phyloP scores from a whole-genome alignment of 2,113 vertebrate species.

The Sinocyclocheilus anophthalmus region DNA sequence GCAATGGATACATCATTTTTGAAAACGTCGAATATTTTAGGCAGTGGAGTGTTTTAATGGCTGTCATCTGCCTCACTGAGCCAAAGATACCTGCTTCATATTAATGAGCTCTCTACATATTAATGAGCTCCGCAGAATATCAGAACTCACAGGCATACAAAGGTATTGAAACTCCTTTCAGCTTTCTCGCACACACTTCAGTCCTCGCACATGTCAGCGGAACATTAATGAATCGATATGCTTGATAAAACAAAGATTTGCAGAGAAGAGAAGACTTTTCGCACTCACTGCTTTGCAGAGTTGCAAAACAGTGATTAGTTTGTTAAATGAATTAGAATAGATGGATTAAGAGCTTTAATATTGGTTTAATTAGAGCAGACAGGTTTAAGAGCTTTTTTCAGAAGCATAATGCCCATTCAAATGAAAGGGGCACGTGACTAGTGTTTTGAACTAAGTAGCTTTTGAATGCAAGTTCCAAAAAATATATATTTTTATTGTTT shows the following conservation, averaged over 20 bases:
- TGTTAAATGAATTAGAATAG: slow-evolving; percentile 36
- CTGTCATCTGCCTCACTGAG: slow-evolving; percentile 35
- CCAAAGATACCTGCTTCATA: slow-evolving; percentile 45
- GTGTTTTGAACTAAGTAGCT: not conserved
- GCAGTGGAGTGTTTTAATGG: slow-evolving; percentile 39
- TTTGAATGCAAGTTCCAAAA: not conserved
- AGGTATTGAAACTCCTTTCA: not conserved
- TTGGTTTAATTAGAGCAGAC: not conserved
- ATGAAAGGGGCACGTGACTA: not conserved
- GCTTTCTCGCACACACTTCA: not conserved
- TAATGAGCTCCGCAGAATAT: slow-evolving; percentile 34
- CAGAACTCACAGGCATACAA: not conserved
- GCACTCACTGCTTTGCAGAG: not conserved
- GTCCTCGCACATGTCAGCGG: not conserved
- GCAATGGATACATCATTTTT: slow-evolving; percentile 40
- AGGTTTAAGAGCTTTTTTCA: not conserved
- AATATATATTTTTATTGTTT: not conserved
- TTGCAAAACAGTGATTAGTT: slow-evolving; percentile 29
- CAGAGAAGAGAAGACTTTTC: not conserved
- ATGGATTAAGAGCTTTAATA: slow-evolving; percentile 28
- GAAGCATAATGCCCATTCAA: not conserved
- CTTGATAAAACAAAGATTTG: slow-evolving; percentile 32
- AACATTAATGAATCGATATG: slow-evolving; percentile 9
- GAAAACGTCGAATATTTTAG: slow-evolving; percentile 30
- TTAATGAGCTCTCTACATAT: slow-evolving; percentile 45